Evolutionary conservation across 2,113 vertebrate species (phyloP).

Genomic region (Pseudolaguvia tuberculata): DNA sequence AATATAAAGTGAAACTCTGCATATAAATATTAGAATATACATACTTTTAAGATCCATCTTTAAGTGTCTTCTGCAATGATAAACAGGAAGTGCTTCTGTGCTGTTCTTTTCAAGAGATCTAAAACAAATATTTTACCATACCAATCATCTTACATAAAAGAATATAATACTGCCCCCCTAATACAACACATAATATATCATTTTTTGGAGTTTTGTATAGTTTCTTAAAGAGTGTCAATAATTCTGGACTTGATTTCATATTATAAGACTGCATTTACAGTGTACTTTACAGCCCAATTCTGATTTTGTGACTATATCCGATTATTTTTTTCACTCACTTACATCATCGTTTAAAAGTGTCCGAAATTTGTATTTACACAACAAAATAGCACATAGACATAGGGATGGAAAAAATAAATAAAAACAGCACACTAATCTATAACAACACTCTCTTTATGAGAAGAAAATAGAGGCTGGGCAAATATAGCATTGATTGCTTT

Average conservation of each 20-base stretch:
- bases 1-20: background rate
- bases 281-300: too few relatives aligned
- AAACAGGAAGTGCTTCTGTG: background rate
- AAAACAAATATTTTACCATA: background rate
- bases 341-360: too few relatives aligned
- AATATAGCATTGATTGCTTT: too few relatives aligned
- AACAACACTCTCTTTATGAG: too few relatives aligned
- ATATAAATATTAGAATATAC: background rate
- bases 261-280: too few relatives aligned
- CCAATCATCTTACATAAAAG: background rate
- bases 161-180: background rate
- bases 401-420: too few relatives aligned
- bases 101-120: background rate
- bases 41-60: background rate
- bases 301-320: too few relatives aligned
- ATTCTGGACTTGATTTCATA: background rate
- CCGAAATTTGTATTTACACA: too few relatives aligned
- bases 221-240: background rate
- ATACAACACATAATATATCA: background rate
- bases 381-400: too few relatives aligned
- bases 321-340: too few relatives aligned
- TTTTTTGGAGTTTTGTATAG: background rate
- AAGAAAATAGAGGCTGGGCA: too few relatives aligned
- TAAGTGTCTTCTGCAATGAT: background rate
- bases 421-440: too few relatives aligned